Evolutionary conservation across 2,888 invertebrate genomes (phyloP).

Genomic region (Apamea crenata): DNA sequence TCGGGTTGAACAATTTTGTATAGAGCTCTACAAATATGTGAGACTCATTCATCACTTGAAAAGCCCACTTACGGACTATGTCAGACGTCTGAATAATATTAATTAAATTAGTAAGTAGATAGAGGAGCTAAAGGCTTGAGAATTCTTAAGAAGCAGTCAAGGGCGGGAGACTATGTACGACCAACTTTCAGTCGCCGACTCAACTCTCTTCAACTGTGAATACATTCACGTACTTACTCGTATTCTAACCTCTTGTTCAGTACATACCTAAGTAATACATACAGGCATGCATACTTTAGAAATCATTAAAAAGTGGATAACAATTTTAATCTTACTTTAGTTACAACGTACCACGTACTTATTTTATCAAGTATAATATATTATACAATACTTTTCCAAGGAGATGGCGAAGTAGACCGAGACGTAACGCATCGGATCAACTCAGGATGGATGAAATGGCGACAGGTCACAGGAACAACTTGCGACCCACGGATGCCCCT

Average conservation of each 20-base stretch:
- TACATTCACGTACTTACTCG: constrained; percentile 35
- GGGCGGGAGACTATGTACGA: constrained; percentile 52
- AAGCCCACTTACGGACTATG: constrained; percentile 51
- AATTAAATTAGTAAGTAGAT: constrained; percentile 73
- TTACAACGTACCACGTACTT: background rate
- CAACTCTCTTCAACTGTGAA: constrained; percentile 61
- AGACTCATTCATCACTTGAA: constrained; percentile 41
- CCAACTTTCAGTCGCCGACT: constrained; percentile 63
- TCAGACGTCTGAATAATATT: constrained; percentile 67
- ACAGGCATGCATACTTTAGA: background rate
- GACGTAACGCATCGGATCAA: no score
- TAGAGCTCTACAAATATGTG: constrained; percentile 48
- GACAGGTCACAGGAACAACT: no score
- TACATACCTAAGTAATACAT: background rate
- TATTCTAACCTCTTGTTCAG: background rate
- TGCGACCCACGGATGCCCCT: no score
- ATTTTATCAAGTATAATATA: background rate
- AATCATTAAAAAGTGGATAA: background rate
- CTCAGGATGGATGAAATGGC: no score
- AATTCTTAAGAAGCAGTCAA: constrained; percentile 67
- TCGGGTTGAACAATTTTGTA: constrained; percentile 48
- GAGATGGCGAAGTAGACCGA: no score
- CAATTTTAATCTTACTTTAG: background rate
- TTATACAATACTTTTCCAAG: no score
- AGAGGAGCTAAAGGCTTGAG: constrained; percentile 61